phyloP scores from a whole-genome alignment of 2,888 invertebrate species.

The Nyleta sp. region DNA sequence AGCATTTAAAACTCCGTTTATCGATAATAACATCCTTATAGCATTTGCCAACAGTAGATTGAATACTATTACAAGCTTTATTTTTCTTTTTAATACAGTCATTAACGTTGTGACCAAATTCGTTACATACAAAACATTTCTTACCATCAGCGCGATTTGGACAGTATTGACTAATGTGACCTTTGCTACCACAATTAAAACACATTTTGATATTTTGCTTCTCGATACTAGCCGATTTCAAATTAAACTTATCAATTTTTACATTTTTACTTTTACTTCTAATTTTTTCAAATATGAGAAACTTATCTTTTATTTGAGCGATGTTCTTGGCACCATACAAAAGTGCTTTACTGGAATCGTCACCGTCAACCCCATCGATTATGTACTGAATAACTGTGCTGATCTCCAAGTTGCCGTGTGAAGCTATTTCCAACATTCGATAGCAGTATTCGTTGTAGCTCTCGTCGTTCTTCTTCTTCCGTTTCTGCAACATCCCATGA shows the following conservation, averaged over 20 bases:
- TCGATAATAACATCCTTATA: constrained; percentile 16
- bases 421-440: constrained; percentile 63
- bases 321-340: constrained; percentile 29
- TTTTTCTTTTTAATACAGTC: constrained; percentile 16
- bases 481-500: constrained; percentile 41
- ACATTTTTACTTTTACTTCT: constrained; percentile 9
- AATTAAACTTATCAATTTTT: not conserved
- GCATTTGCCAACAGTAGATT: not conserved
- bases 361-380: constrained; percentile 55
- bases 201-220: not conserved
- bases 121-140: constrained; percentile 28
- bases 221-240: not conserved
- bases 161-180: constrained; percentile 22
- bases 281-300: constrained; percentile 57
- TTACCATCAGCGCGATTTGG: not conserved
- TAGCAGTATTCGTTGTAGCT: constrained; percentile 62
- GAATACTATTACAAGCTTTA: constrained; percentile 14
- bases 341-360: constrained; percentile 53
- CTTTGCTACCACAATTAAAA: constrained; percentile 27
- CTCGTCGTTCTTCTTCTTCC: constrained; percentile 52
- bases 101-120: constrained; percentile 13
- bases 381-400: constrained; percentile 27
- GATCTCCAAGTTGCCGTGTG: constrained; percentile 59
- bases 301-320: constrained; percentile 40
- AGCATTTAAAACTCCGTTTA: not conserved